phyloP scores from a whole-genome alignment of 2,888 invertebrate species.

The Acrobasis repandana region DNA sequence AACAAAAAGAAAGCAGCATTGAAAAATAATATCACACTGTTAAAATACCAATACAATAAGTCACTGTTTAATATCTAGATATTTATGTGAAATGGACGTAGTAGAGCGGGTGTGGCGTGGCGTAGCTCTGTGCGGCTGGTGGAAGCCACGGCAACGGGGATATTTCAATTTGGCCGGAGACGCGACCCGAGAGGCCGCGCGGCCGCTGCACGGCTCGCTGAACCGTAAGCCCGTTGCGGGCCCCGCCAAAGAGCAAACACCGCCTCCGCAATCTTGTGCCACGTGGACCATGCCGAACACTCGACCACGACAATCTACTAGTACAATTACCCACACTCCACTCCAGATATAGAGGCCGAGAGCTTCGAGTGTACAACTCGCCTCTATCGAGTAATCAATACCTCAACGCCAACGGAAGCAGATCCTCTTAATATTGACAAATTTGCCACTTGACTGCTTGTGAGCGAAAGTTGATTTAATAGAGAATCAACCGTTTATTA shows the following conservation, averaged over 20 bases:
- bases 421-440: slow-evolving; percentile 32
- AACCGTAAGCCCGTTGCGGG: slow-evolving; percentile 77
- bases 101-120: slow-evolving; percentile 36
- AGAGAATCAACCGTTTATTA: no score
- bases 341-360: slow-evolving; percentile 36
- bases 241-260: slow-evolving; percentile 81
- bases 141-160: slow-evolving; percentile 63
- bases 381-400: slow-evolving; percentile 41
- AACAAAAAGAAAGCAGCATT: no score
- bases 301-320: slow-evolving; percentile 74
- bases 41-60: neutral
- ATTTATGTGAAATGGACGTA: slow-evolving; percentile 44
- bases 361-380: slow-evolving; percentile 35
- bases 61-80: slow-evolving; percentile 39
- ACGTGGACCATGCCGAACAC: slow-evolving; percentile 76
- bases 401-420: slow-evolving; percentile 31
- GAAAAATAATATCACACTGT: neutral
- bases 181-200: slow-evolving; percentile 77
- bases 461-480: neutral
- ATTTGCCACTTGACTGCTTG: neutral
- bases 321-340: slow-evolving; percentile 67
- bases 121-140: slow-evolving; percentile 49
- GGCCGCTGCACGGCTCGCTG: slow-evolving; percentile 76
- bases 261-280: slow-evolving; percentile 81
- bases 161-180: slow-evolving; percentile 82